Base-by-base conservation (phyloP, 2,797 vertebrate genomes). In the Halcyon chelicuti region DNA sequence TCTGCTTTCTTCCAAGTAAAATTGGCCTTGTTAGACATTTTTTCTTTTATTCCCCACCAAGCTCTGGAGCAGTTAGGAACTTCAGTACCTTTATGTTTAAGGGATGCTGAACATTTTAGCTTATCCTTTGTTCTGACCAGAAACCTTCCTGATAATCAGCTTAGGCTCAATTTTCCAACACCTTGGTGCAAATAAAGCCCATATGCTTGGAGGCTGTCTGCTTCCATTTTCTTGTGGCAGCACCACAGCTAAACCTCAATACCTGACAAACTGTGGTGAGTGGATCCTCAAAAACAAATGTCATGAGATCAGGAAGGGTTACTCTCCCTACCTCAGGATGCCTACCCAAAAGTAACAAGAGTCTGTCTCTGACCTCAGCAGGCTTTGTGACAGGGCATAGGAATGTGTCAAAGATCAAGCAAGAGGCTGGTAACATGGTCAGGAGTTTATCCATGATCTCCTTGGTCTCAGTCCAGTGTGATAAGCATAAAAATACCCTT, bases 211-310 rank as follows among this genome's bases (percentile, higher is more conserved):
- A 54, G 11, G 33, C 42, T 65, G 5, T 54, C 39, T 61, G 14
- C 5, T 61, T 6, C 16, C 54, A 37, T 63, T 80, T 68, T 18
- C 17, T 39, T 13, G 18, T 37, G 4, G 4, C 21, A 39, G 13
- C 51, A 58, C 6, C 39, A 65, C 23, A 61, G 14, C 7, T 35
- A 55, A 86, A 72, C 18, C 26, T 81, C 37, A 57, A 19, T 20
- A 58, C 44, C 19, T 31, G 40, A 22, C 78, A 46, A 65, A 31
- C 21, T 35, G 25, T 0, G 0, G 12, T 2, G 1, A 70, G 14
- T 10, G 35, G 86, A 90, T 65, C 21, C 21, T 72, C 37, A 46
- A 9, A 18, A 37, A 37, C 12, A 35, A 7, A 11, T n/a, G 8
- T 39, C 29, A 21, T 9, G 17, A 73, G n/a, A 65, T 6, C 20